These are phyloP conservation scores for Tangara arthus DNA, from an alignment of 2,797 vertebrate genomes.

Conservation along the genomic window DNA sequence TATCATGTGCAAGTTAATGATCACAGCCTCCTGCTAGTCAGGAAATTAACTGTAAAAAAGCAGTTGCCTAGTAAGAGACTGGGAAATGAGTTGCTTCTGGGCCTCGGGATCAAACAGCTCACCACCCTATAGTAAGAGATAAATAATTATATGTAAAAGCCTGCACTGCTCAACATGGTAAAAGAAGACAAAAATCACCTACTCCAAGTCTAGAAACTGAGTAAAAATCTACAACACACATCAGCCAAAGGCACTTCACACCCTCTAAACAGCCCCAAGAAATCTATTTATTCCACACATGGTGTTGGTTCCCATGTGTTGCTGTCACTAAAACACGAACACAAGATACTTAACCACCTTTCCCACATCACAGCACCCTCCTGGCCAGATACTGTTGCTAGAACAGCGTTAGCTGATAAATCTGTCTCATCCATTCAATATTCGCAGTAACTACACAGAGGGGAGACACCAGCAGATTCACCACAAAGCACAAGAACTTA, in stretches of 20 bases:
- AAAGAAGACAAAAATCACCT: background rate
- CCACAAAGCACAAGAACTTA: background rate
- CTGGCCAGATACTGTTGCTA: background rate
- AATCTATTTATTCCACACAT: background rate
- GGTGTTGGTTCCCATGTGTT: background rate
- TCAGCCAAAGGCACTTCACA: background rate
- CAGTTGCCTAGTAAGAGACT: background rate
- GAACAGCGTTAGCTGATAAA: background rate
- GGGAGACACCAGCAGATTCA: background rate
- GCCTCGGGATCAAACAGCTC: background rate
- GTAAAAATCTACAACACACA: background rate
- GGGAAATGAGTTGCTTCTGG: background rate
- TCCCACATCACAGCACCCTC: background rate
- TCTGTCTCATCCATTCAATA: background rate
- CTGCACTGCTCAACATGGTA: background rate
- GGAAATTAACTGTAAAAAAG: background rate
- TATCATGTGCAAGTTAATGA: background rate
- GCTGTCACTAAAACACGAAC: background rate
- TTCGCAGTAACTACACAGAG: background rate
- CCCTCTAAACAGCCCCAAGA: background rate
- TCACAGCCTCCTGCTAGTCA: background rate
- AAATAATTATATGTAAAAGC: background rate
- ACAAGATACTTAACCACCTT: background rate
- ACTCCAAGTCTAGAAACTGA: background rate
- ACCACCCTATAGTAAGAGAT: background rate